Percentiles rank a stretch among this genome's conserved stretches.
phyloP scores from a whole-genome alignment of 2,888 invertebrate species.

The Ennomos fuscantarius region DNA sequence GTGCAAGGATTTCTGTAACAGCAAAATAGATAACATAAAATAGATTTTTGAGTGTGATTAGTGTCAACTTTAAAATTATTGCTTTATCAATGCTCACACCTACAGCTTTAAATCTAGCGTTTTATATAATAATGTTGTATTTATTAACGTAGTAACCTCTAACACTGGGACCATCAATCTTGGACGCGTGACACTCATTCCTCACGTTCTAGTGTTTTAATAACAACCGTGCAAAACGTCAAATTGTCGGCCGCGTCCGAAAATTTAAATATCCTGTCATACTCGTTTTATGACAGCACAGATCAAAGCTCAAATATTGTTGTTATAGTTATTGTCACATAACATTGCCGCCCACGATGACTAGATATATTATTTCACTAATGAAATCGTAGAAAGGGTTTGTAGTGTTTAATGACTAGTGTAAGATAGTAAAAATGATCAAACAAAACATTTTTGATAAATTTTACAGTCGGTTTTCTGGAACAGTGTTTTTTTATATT shows the following conservation, averaged over 20 bases:
- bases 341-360: slow-evolving; percentile 31
- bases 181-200: slow-evolving; percentile 24
- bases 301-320: slow-evolving; percentile 44
- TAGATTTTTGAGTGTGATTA: slow-evolving; percentile 8
- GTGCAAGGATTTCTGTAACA: too few species aligned
- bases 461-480: slow-evolving; percentile 1
- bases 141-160: slow-evolving; percentile 28
- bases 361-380: slow-evolving; percentile 16
- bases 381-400: slow-evolving; percentile 32
- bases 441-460: slow-evolving; percentile 29
- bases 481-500: slow-evolving; percentile 2
- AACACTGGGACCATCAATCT: slow-evolving; percentile 23
- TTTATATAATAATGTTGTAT: slow-evolving; percentile 23
- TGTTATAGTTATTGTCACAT: slow-evolving; percentile 39
- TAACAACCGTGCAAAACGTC: slow-evolving; percentile 34
- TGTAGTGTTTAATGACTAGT: slow-evolving; percentile 25
- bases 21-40: background rate
- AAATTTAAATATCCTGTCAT: slow-evolving; percentile 44
- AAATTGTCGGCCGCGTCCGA: slow-evolving; percentile 34
- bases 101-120: slow-evolving; percentile 15
- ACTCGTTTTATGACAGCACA: slow-evolving; percentile 41
- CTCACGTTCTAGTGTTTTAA: slow-evolving; percentile 29
- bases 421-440: slow-evolving; percentile 28
- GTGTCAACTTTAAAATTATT: slow-evolving; percentile 16
- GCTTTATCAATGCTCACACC: slow-evolving; percentile 5